phyloP scores from a whole-genome alignment of 2,113 vertebrate species.

The Melanerpes formicivorus region DNA sequence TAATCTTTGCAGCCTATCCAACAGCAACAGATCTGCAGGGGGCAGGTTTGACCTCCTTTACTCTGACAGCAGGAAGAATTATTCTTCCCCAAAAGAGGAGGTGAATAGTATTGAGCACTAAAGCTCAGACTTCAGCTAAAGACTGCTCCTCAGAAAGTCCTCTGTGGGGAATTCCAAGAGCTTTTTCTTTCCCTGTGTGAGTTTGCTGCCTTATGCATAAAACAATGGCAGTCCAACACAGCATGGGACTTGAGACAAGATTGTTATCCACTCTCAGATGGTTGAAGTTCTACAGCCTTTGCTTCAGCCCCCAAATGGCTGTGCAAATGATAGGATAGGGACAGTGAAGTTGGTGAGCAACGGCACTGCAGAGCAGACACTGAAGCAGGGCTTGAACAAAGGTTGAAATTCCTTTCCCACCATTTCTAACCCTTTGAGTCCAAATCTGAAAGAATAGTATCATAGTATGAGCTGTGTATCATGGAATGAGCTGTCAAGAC shows the following conservation, averaged over 20 bases:
- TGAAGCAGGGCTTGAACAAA: neutral
- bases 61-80: neutral
- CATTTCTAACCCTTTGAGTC: neutral
- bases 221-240: neutral
- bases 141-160: neutral
- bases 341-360: neutral
- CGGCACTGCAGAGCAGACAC: neutral
- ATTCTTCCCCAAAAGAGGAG: neutral
- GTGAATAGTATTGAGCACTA: neutral
- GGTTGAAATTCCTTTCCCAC: neutral
- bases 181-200: neutral
- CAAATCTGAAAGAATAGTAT: neutral
- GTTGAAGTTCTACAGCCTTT: neutral
- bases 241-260: neutral
- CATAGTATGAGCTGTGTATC: too few species aligned
- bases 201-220: neutral
- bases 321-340: neutral
- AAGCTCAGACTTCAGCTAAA: neutral
- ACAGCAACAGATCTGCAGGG: neutral
- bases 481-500: neutral
- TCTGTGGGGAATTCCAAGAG: neutral
- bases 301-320: neutral
- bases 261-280: neutral
- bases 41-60: neutral
- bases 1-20: neutral